These are phyloP conservation scores for Botrylloides violaceus DNA, from an alignment of 23 tunicate genomes.

Conservation along the genomic window DNA sequence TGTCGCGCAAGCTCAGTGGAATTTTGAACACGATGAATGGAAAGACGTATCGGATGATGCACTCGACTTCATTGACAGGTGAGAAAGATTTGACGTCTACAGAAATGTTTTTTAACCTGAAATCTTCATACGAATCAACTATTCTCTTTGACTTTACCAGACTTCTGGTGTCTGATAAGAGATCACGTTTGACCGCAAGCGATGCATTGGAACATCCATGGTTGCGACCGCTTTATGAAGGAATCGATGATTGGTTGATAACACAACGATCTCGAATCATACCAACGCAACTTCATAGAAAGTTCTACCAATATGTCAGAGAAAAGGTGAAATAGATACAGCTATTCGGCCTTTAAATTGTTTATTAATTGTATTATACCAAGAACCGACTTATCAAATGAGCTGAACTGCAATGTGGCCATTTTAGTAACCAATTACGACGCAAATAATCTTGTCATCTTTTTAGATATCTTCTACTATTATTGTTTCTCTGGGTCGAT, in stretches of 20 bases:
- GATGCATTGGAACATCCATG: slow-evolving; percentile 96
- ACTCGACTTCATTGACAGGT: slow-evolving; percentile 88
- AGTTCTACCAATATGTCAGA: slow-evolving; percentile 60
- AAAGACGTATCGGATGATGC: slow-evolving; percentile 68
- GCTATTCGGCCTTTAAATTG: neutral
- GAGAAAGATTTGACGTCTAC: too few species aligned
- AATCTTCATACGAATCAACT: neutral
- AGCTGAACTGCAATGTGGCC: neutral
- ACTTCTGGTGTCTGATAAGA: slow-evolving; percentile 60
- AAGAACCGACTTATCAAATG: too few species aligned
- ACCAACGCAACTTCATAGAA: slow-evolving; percentile 72
- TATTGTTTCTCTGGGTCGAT: slow-evolving; percentile 57
- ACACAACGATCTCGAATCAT: slow-evolving; percentile 65
- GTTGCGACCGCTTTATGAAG: slow-evolving; percentile 68
- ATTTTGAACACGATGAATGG: slow-evolving; percentile 68
- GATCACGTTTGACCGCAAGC: slow-evolving; percentile 75
- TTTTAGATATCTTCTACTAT: slow-evolving; percentile 33
- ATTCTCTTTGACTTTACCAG: neutral
- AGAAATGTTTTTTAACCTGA: neutral
- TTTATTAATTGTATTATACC: neutral
- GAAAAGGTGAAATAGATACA: slow-evolving; percentile 31
- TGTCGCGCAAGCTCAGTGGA: slow-evolving; percentile 63
- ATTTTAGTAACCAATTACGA: neutral
- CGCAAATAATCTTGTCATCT: neutral
- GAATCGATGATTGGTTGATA: slow-evolving; percentile 60